Evolutionary conservation across 53 echinoderm and acorn worm species (phyloP).

Genomic region (Henricia sp.): DNA sequence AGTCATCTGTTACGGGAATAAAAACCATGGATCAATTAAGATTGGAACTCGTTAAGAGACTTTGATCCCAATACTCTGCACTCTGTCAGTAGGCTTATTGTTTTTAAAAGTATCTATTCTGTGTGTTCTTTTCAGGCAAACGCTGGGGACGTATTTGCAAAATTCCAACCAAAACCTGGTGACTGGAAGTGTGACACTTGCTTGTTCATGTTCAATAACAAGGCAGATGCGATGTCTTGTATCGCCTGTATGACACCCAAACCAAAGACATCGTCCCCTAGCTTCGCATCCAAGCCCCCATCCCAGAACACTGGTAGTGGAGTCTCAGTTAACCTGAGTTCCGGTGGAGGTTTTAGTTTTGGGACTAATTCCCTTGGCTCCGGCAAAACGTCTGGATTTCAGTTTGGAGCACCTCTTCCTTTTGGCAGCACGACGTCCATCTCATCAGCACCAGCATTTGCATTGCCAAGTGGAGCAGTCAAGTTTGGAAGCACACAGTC

Average conservation of each 20-base stretch:
- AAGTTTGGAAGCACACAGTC: slow-evolving; percentile 29
- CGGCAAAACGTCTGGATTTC: neutral
- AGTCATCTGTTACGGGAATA: no score
- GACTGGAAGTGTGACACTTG: slow-evolving; percentile 84
- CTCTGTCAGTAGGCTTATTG: no score
- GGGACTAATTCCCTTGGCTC: neutral
- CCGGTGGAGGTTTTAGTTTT: slow-evolving; percentile 15
- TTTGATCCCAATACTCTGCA: no score
- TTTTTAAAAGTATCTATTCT: no score
- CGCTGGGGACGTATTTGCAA: slow-evolving; percentile 41
- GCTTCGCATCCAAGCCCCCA: neutral
- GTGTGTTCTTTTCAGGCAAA: slow-evolving; percentile 36
- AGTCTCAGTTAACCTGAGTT: neutral
- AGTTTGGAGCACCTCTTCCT: neutral
- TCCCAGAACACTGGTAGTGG: neutral
- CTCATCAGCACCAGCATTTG: neutral
- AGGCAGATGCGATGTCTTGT: slow-evolving; percentile 48
- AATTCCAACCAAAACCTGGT: slow-evolving; percentile 69
- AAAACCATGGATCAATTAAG: no score
- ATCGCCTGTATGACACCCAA: slow-evolving; percentile 75
- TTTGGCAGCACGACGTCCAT: neutral
- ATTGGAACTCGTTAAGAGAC: no score
- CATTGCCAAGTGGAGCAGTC: neutral
- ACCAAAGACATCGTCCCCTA: slow-evolving; percentile 57
- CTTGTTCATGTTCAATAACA: slow-evolving; percentile 59